Conservation (phyloP, 2,797 vertebrate species). For the Chiloscyllium punctatum region DNA sequence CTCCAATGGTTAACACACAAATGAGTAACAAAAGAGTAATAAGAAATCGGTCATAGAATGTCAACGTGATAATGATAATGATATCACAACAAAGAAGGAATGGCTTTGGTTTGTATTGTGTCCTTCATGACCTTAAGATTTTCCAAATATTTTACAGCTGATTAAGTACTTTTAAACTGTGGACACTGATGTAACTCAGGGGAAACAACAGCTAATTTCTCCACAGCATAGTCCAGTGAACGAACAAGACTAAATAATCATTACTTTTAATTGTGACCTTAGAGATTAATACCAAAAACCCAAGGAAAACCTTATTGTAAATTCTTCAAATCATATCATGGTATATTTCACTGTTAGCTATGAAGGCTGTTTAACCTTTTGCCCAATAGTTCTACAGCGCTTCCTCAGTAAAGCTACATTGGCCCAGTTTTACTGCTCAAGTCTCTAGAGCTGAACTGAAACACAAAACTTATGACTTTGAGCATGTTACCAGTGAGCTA, state of each 20-base stretch:
- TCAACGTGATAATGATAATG: too few species aligned
- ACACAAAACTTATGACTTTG: not conserved
- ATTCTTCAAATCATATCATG: not conserved
- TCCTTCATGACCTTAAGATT: not conserved
- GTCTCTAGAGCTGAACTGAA: not conserved
- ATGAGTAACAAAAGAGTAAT: not conserved
- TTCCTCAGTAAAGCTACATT: not conserved
- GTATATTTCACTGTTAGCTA: not conserved
- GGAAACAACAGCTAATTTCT: too few species aligned
- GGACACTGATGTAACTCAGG: too few species aligned
- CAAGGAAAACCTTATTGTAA: not conserved
- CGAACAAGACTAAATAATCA: too few species aligned
- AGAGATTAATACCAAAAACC: not conserved
- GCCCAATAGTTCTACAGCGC: not conserved
- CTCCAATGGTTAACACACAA: not conserved
- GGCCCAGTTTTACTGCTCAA: not conserved
- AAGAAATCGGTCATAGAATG: not conserved
- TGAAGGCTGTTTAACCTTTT: not conserved
- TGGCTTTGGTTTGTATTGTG: not conserved
- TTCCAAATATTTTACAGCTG: not conserved
- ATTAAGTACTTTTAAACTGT: not conserved
- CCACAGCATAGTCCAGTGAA: too few species aligned
- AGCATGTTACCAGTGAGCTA: not conserved
- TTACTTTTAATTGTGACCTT: too few species aligned
- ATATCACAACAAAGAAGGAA: not conserved